Evolutionary conservation across 2,797 vertebrate species (phyloP).

Genomic region (Tauraco hartlaubi): DNA sequence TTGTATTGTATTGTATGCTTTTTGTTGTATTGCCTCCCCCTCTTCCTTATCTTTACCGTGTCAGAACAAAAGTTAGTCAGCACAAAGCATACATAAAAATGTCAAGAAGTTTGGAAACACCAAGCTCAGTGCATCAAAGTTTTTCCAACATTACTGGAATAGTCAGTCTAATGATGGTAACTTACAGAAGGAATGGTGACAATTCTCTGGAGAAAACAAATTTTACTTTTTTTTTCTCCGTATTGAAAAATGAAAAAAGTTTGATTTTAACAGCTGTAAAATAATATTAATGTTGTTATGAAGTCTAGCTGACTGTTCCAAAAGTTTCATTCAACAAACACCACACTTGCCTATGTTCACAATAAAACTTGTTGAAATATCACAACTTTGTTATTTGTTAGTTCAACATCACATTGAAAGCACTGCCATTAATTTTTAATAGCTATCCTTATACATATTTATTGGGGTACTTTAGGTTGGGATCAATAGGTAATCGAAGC

Average conservation of each 20-base stretch:
- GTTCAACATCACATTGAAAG: background rate
- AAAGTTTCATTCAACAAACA: background rate
- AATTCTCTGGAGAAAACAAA: background rate
- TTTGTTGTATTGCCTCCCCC: background rate
- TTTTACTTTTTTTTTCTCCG: background rate
- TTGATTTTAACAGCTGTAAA: background rate
- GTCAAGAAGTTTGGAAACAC: background rate
- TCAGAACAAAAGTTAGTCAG: background rate
- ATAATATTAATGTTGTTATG: background rate
- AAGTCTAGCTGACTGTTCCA: background rate
- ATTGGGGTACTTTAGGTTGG: background rate
- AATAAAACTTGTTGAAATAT: background rate
- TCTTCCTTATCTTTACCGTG: background rate
- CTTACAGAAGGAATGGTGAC: background rate
- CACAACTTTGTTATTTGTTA: background rate
- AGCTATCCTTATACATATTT: background rate
- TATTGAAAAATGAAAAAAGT: background rate
- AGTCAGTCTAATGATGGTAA: background rate
- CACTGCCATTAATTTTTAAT: background rate
- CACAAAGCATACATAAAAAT: background rate
- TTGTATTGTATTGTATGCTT: background rate
- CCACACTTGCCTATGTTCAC: background rate
- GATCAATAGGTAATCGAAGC: background rate
- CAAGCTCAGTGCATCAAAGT: accelerated
- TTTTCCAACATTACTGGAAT: background rate